A percentile compares a stretch with the other conserved stretches of the same genome.
phyloP scores from a whole-genome alignment of 2,113 vertebrate species.

The Lota lota region DNA sequence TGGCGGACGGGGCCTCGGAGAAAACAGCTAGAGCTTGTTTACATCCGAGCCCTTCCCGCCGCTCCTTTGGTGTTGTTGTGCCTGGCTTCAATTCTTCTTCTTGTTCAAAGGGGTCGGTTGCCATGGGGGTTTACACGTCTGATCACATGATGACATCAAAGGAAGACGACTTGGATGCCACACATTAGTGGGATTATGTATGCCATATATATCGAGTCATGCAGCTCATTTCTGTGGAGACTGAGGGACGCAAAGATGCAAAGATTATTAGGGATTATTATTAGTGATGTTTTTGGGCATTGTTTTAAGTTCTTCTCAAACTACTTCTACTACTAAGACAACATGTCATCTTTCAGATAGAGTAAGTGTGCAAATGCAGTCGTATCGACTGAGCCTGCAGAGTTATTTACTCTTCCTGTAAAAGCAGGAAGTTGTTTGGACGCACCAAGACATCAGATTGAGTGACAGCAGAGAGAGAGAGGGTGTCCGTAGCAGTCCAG shows the following conservation, averaged over 20 bases:
- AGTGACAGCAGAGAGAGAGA: no score
- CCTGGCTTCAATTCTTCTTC: slow-evolving; percentile 41
- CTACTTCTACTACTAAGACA: no score
- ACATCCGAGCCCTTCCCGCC: slow-evolving; percentile 35
- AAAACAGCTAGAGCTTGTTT: slow-evolving; percentile 49
- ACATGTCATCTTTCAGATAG: no score
- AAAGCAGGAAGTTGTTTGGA: no score
- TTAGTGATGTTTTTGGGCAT: no score
- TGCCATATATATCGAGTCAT: slow-evolving; percentile 28
- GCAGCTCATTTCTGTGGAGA: slow-evolving; percentile 25
- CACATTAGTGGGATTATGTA: slow-evolving; percentile 32
- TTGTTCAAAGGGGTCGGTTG: slow-evolving; percentile 64
- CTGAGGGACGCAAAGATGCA: slow-evolving; percentile 11
- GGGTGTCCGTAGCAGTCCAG: no score
- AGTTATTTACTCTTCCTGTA: no score
- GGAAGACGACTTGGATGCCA: slow-evolving; percentile 26
- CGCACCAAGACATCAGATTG: no score
- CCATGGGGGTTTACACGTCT: slow-evolving; percentile 56
- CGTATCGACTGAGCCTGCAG: no score
- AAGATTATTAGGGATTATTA: no score
- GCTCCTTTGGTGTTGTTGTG: slow-evolving; percentile 47
- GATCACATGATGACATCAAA: slow-evolving; percentile 63
- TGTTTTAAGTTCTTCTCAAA: no score
- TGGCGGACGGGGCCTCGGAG: neutral
- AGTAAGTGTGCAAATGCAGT: no score